Percentiles rank a stretch among this genome's conserved stretches.
Conservation (phyloP, 2,113 vertebrate species). For the Percopsis transmontana region DNA sequence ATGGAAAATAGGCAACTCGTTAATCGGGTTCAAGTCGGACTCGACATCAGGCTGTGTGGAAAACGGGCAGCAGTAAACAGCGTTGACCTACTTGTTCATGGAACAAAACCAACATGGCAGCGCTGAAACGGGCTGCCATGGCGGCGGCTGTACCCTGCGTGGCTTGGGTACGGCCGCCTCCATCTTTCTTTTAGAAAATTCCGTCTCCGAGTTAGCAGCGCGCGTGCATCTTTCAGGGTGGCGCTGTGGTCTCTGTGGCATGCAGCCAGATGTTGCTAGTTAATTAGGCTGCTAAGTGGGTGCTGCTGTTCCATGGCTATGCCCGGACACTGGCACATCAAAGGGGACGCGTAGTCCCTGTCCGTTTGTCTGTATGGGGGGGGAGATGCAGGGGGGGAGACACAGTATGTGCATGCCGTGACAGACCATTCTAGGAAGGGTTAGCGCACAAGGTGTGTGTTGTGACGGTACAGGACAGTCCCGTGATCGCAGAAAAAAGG, state of each 20-base stretch:
- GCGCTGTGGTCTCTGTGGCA: not conserved
- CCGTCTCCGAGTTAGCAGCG: not conserved
- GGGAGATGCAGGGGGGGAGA: not conserved
- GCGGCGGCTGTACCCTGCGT: not conserved
- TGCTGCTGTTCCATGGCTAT: not conserved
- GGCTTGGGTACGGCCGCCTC: not conserved
- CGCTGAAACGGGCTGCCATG: not conserved
- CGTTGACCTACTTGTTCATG: not conserved
- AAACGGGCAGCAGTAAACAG: not conserved
- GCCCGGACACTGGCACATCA: slow-evolving; percentile 1
- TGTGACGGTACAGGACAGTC: too few relatives aligned
- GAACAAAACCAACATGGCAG: slow-evolving; percentile 1
- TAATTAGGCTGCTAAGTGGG: slow-evolving; percentile 13
- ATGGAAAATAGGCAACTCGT: slow-evolving; percentile 31
- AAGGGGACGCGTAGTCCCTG: not conserved
- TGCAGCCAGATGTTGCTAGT: slow-evolving; percentile 12
- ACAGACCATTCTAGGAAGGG: too few relatives aligned
- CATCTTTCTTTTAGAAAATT: not conserved
- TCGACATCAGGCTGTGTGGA: not conserved
- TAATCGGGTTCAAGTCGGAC: slow-evolving; percentile 5
- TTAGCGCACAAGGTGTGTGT: too few relatives aligned
- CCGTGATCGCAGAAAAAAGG: too few relatives aligned
- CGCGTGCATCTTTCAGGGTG: not conserved
- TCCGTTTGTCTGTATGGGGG: not conserved
- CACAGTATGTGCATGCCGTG: not conserved